Conservation (phyloP, 2,888 invertebrate genomes). For the Reticulitermes lucifugus region DNA sequence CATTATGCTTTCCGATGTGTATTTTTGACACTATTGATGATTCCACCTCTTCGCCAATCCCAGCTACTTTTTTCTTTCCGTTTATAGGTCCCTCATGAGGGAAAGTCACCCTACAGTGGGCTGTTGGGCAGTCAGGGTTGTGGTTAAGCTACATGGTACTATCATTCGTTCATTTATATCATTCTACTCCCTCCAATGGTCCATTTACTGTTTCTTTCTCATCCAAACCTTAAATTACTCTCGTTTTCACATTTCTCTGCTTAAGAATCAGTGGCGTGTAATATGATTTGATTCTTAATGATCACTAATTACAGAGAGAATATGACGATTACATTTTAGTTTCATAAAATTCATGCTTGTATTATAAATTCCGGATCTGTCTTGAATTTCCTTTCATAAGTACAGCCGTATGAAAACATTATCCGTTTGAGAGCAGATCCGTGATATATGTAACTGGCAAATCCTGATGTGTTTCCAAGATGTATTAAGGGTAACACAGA, state of each 20-base stretch:
- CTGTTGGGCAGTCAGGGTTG: neutral
- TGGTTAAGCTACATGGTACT: neutral
- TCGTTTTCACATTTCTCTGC: neutral
- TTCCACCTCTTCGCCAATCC: neutral
- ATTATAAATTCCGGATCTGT: neutral
- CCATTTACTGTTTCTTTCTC: neutral
- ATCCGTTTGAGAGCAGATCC: neutral
- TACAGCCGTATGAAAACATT: neutral
- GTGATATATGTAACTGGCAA: no score
- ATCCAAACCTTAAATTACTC: neutral
- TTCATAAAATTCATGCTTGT: neutral
- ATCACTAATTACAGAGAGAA: neutral
- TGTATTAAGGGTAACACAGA: no score
- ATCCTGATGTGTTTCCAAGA: no score
- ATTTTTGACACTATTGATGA: neutral
- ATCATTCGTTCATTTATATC: slow-evolving; percentile 9
- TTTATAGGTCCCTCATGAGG: neutral
- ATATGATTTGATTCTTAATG: neutral
- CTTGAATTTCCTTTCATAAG: neutral
- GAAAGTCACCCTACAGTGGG: neutral
- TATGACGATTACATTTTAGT: neutral
- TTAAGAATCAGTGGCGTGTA: slow-evolving; percentile 7
- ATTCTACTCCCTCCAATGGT: neutral
- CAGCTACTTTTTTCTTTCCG: neutral
- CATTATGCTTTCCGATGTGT: neutral